Conservation (phyloP, 92 coral and sea anemone species). For the Epizoanthus rinbou region DNA sequence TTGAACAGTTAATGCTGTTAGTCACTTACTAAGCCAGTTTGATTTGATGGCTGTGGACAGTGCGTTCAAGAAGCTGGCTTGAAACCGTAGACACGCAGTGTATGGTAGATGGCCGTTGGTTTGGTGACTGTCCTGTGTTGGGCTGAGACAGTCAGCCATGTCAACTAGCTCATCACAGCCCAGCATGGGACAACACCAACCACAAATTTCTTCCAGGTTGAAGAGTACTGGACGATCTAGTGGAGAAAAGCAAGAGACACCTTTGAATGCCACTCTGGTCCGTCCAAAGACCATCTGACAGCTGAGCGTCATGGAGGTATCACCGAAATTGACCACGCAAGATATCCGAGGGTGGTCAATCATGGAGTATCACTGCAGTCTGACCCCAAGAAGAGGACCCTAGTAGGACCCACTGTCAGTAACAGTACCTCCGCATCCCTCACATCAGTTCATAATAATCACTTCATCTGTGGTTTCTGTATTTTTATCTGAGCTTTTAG, state of each 20-base stretch:
- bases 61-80: conserved; percentile 5
- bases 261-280: neutral
- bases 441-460: no score
- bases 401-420: no score
- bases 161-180: neutral
- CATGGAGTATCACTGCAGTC: no score
- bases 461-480: no score
- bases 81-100: neutral
- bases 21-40: conserved; percentile 16
- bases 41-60: conserved; percentile 9
- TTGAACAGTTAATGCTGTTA: neutral
- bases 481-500: no score
- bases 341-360: no score
- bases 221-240: conserved; percentile 34
- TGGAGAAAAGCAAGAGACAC: neutral
- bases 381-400: no score
- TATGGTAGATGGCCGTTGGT: neutral
- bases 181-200: conserved; percentile 25
- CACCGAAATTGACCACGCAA: no score
- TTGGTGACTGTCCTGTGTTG: conserved; percentile 30
- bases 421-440: no score
- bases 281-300: no score
- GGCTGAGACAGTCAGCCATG: conserved; percentile 16
- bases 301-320: no score
- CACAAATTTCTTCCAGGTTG: conserved; percentile 38